Percentiles rank a stretch among this genome's conserved stretches.
phyloP scores from a whole-genome alignment of 2,888 invertebrate species.

The Polylopha cassiicola region DNA sequence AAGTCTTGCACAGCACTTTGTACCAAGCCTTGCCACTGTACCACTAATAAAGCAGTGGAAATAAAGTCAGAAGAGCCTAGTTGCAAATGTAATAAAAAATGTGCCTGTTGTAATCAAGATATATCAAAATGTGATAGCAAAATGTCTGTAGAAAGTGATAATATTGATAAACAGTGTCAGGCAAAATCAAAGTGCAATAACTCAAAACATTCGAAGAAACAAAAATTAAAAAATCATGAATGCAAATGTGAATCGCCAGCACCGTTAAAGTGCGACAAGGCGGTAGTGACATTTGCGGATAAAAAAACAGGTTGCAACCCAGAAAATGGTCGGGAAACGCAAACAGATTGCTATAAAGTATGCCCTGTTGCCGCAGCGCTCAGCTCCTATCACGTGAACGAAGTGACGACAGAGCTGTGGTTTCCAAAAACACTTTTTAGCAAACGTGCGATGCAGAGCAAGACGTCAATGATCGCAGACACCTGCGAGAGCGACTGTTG shows the following conservation, averaged over 20 bases:
- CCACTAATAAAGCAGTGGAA: conserved; percentile 13
- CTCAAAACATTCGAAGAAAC: conserved; percentile 16
- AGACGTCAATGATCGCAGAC: background rate
- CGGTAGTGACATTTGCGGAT: conserved; percentile 38
- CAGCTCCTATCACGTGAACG: background rate
- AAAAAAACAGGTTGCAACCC: conserved; percentile 29
- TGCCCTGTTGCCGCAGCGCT: too few relatives aligned
- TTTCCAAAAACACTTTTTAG: background rate
- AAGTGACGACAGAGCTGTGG: conserved; percentile 5
- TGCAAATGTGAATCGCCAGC: conserved; percentile 23
- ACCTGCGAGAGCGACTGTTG: background rate
- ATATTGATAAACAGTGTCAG: too few relatives aligned
- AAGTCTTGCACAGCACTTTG: conserved; percentile 35
- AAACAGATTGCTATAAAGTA: conserved; percentile 17
- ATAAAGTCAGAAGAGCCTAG: too few relatives aligned
- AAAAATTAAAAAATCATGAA: conserved; percentile 24
- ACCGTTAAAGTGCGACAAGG: conserved; percentile 34
- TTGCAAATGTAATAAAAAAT: conserved; percentile 15
- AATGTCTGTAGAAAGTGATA: conserved; percentile 11
- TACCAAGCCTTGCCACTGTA: conserved; percentile 35
- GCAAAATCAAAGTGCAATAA: background rate
- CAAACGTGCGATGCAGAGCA: too few relatives aligned
- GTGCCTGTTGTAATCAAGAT: too few relatives aligned
- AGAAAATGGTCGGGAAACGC: conserved; percentile 12
- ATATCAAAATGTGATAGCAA: too few relatives aligned